Percentiles rank a stretch among this genome's conserved stretches.
These are phyloP conservation scores for Nothura maculosa DNA, from an alignment of 2,797 vertebrate species.

Conservation along the genomic window DNA sequence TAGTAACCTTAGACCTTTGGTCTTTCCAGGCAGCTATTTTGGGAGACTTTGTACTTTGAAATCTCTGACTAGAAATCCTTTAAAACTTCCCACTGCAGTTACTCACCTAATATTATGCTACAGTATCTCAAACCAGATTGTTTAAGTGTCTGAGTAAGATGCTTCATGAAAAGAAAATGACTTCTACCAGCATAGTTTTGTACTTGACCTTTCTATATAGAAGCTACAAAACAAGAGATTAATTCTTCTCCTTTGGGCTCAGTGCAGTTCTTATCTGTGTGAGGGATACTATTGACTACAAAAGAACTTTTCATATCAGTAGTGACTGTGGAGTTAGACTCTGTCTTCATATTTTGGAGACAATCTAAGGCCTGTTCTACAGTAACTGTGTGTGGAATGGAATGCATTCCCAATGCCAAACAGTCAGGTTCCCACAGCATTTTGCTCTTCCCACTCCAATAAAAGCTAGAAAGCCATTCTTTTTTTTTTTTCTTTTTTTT, in stretches of 20 bases:
- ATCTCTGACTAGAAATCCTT: not conserved
- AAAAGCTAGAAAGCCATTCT: not conserved
- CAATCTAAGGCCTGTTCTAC: not conserved
- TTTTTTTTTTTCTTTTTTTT: not conserved
- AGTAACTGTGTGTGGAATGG: not conserved
- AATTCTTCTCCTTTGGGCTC: not conserved
- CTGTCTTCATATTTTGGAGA: not conserved
- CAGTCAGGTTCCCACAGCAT: not conserved
- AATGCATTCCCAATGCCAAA: not conserved
- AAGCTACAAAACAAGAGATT: slow-evolving; percentile 1
- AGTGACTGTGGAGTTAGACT: not conserved
- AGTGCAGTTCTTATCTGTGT: not conserved
- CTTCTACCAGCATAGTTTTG: not conserved
- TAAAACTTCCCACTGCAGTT: not conserved
- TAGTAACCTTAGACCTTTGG: not conserved
- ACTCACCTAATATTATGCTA: not conserved
- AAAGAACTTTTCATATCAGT: not conserved
- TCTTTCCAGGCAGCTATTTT: not conserved
- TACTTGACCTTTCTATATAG: not conserved
- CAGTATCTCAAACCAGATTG: not conserved
- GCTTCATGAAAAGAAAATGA: not conserved
- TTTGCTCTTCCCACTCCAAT: not conserved
- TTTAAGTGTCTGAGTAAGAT: not conserved
- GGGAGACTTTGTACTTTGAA: not conserved
- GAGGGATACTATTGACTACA: not conserved